Conservation (phyloP, 2,113 vertebrate genomes). For the Vireo altiloquus region DNA sequence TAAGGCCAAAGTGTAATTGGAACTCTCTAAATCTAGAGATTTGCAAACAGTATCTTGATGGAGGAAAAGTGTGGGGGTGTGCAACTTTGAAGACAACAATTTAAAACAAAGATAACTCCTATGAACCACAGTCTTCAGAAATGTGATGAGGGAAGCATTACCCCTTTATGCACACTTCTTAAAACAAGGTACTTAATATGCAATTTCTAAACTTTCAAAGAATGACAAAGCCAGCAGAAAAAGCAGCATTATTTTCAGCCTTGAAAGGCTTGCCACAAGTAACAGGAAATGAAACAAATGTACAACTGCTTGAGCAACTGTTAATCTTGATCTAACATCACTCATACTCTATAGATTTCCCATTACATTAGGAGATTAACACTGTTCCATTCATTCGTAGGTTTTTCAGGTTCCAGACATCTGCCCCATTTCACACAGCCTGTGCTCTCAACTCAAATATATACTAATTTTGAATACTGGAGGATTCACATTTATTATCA, state of each 20-base stretch:
- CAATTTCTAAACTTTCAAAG: background rate
- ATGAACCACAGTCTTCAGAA: background rate
- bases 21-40: background rate
- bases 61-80: background rate
- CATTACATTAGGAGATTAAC: constrained; percentile 13
- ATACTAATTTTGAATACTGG: background rate
- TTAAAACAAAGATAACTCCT: background rate
- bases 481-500: background rate
- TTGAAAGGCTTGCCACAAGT: background rate
- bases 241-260: constrained; percentile 2
- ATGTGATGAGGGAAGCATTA: background rate
- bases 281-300: constrained; percentile 57
- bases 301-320: background rate
- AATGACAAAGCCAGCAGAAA: constrained; percentile 4
- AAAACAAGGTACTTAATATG: background rate
- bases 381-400: background rate
- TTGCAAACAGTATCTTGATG: background rate
- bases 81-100: background rate
- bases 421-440: background rate
- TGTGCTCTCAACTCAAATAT: background rate
- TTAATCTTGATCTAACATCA: constrained; percentile 44
- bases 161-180: background rate
- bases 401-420: constrained; percentile 1
- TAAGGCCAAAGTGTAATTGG: background rate
- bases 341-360: constrained; percentile 22